These are phyloP conservation scores for Drosophila bifasciata DNA, from an alignment of 1,140 invertebrate genomes.

Conservation along the genomic window DNA sequence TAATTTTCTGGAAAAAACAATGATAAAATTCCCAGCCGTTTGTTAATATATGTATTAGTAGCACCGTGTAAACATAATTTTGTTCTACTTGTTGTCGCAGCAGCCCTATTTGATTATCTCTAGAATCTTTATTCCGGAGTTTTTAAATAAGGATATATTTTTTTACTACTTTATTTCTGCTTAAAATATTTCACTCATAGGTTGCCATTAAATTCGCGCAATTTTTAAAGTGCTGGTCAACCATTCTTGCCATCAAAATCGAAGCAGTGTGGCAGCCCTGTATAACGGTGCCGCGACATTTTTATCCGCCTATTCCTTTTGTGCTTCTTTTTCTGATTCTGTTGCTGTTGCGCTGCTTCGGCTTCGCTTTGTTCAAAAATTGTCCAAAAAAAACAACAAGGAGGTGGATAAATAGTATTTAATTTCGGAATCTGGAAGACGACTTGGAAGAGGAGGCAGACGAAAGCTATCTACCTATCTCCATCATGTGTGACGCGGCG, in stretches of 20 bases:
- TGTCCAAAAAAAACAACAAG: no score
- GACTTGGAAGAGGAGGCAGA: no score
- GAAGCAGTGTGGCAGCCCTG: slow-evolving; percentile 8
- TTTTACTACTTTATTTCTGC: neutral
- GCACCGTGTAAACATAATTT: neutral
- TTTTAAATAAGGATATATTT: no score
- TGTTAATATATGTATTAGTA: neutral
- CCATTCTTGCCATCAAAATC: neutral
- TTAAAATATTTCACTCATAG: slow-evolving; percentile 7
- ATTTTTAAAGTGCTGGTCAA: neutral
- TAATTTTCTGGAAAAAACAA: no score
- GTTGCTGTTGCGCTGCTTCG: no score
- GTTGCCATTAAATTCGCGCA: neutral
- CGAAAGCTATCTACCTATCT: neutral
- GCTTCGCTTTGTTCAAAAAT: no score
- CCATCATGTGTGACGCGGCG: slow-evolving; percentile 19
- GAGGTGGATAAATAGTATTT: no score
- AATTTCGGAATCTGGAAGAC: no score
- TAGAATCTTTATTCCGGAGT: neutral
- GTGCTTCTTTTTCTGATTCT: neutral
- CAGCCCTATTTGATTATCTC: neutral
- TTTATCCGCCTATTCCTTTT: no score
- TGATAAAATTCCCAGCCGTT: no score
- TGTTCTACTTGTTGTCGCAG: neutral
- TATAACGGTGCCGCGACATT: slow-evolving; percentile 19